A percentile compares a stretch with the other conserved stretches of the same genome.
phyloP scores from a whole-genome alignment of 2,113 vertebrate genomes.

The Brachyhypopomus gauderio region DNA sequence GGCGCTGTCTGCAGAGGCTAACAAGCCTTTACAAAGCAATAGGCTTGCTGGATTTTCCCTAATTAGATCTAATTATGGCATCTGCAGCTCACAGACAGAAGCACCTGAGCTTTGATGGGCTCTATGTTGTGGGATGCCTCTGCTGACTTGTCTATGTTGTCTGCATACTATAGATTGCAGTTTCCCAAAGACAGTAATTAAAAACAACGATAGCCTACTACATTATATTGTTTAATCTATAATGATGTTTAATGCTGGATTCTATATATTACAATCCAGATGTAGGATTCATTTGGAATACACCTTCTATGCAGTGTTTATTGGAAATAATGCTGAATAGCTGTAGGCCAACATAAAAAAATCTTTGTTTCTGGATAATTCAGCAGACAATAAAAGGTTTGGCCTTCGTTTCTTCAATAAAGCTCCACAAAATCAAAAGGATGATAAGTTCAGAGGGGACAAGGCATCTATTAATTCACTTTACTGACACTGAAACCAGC shows the following conservation, averaged over 20 bases:
- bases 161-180: not conserved
- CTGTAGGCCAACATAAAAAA: slow-evolving; percentile 25
- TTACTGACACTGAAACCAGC: slow-evolving; percentile 44
- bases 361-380: slow-evolving; percentile 54
- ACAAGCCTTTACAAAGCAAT: slow-evolving; percentile 49
- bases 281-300: slow-evolving; percentile 39
- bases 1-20: slow-evolving; percentile 55
- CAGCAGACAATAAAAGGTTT: slow-evolving; percentile 51
- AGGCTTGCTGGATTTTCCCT: slow-evolving; percentile 27
- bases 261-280: slow-evolving; percentile 32
- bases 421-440: slow-evolving; percentile 56
- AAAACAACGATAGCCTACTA: too few species aligned
- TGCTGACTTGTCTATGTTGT: not conserved
- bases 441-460: slow-evolving; percentile 36
- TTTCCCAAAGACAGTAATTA: too few species aligned
- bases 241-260: not conserved
- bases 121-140: not conserved
- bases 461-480: slow-evolving; percentile 59
- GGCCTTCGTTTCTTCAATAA: slow-evolving; percentile 61
- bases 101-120: not conserved
- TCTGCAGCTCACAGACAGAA: slow-evolving; percentile 35
- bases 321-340: slow-evolving; percentile 40
- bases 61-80: slow-evolving; percentile 47
- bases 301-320: slow-evolving; percentile 21
- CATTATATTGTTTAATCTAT: not conserved